These are phyloP conservation scores for Thomomys bottae DNA, from an alignment of 2,113 vertebrate genomes.

Conservation along the genomic window DNA sequence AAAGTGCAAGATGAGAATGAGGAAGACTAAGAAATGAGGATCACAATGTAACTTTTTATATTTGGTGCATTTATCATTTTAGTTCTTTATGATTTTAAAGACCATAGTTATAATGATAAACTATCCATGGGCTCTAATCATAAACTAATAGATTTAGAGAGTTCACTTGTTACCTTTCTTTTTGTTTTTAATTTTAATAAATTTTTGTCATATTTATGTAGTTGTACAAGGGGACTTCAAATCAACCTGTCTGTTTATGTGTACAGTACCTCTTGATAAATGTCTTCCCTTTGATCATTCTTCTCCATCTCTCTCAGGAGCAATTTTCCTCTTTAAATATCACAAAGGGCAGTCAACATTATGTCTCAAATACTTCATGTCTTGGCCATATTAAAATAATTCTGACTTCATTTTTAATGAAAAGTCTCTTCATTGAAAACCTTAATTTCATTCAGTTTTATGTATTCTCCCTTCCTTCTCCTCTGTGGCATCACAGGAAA, in stretches of 20 bases:
- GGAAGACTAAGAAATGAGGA: neutral
- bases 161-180: neutral
- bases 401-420: slow-evolving; percentile 16
- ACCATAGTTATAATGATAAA: neutral
- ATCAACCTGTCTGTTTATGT: too few species aligned
- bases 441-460: slow-evolving; percentile 4
- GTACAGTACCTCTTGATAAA: too few species aligned
- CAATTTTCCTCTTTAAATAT: neutral
- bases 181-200: too few species aligned
- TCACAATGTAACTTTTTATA: slow-evolving; percentile 1
- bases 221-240: too few species aligned
- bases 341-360: neutral
- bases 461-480: neutral
- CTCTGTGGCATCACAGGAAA: neutral
- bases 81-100: neutral
- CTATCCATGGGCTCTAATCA: neutral
- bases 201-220: too few species aligned
- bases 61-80: neutral
- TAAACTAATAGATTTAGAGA: neutral
- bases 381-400: neutral
- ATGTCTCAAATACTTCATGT: neutral
- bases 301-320: too few species aligned
- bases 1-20: neutral
- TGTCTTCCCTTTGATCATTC: too few species aligned
- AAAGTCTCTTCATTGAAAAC: neutral